phyloP scores from a whole-genome alignment of 1,140 invertebrate species.

The Aphis gossypii region DNA sequence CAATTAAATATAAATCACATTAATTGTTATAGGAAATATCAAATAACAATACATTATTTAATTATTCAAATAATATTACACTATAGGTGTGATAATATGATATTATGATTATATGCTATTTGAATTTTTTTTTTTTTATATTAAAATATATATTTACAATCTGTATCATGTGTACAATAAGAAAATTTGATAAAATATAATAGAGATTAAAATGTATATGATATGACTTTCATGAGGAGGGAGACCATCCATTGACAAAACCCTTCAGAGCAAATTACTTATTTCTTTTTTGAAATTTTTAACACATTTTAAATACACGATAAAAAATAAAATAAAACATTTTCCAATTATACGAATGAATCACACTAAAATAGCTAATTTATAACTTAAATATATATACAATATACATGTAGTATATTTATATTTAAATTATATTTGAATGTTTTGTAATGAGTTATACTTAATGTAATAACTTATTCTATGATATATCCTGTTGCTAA shows the following conservation, averaged over 20 bases:
- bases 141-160: too few species aligned
- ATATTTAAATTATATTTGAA: not conserved
- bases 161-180: too few species aligned
- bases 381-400: not conserved
- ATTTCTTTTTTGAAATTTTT: not conserved
- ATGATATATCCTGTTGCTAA: not conserved
- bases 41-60: not conserved
- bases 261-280: too few species aligned
- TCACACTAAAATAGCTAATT: not conserved
- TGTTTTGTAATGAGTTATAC: not conserved
- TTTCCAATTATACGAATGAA: not conserved
- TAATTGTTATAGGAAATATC: not conserved
- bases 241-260: too few species aligned
- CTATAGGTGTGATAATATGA: too few species aligned
- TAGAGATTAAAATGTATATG: too few species aligned
- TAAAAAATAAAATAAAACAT: not conserved
- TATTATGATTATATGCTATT: too few species aligned
- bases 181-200: too few species aligned
- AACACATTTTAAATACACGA: not conserved
- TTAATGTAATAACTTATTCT: not conserved
- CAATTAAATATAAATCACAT: not conserved
- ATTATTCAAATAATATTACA: too few species aligned
- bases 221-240: too few species aligned
- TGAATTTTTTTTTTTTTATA: too few species aligned
- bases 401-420: not conserved